Evolutionary conservation across 30 jellyfish, hydroid and myxozoan genomes (phyloP), one percentile per base, ranked within the genome.

Genomic region (Rhopilema esculentum): DNA sequence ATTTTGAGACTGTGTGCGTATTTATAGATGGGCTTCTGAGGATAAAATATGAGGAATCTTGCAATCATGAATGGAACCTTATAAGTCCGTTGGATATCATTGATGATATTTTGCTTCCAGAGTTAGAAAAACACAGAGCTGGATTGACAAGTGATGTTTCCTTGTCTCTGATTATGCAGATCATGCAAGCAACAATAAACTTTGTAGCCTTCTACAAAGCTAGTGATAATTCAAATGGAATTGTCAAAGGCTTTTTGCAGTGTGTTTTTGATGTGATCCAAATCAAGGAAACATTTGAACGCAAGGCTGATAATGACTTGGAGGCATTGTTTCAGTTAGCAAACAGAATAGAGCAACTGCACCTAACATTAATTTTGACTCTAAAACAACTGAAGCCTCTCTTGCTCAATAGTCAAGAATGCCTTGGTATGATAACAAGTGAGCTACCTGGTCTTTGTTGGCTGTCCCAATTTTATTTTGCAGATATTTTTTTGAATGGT

Each of bases 1-100:
- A 27, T 22, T 83, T 33, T 74, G 77, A 83, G 26, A 40, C 75
- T 4, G n/a, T 70, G 78, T 79, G 51, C 27, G 75, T 25, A 33
- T 76, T 76, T 76, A 18, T 76, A 18, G 30, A 52, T 25, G 75
- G 49, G 27, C 0, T 76, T 57, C 25, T 63, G 73, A 27, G 61
- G 61, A 76, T 76, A 21, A 25, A 57, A 31, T 40, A 27, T 49
- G 1, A 2, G n/a, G 51, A n/a, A 6, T 15, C 64, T 0, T 1
- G 30, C 26, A 49, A 16, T 1, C 6, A 24, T 9, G 50, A 51
- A 21, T n/a, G n/a, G n/a, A 12, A 16, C 27, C 24, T 26, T 4
- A 25, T 76, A n/a, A 76, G 86, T 75, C 77, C 53, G n/a, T 6
- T 16, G 27, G 75, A 51, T 8, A 76, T 76, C 8, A 21, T 76